Percentiles rank a stretch among this genome's conserved stretches.
These are phyloP conservation scores for Melanotaenia parkinsoni DNA, from an alignment of 2,797 vertebrate genomes.

Conservation along the genomic window DNA sequence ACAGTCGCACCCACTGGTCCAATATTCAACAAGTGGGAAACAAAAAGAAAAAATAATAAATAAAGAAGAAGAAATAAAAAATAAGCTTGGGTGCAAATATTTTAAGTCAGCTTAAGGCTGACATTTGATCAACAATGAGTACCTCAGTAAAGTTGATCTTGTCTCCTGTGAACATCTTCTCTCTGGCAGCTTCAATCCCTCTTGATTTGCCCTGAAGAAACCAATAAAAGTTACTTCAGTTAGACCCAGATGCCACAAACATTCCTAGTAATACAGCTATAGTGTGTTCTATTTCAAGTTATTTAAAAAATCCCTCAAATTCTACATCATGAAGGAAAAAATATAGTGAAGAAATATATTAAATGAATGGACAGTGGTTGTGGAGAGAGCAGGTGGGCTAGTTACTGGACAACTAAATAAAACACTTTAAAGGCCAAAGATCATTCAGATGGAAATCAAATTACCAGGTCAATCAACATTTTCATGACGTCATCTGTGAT, in stretches of 20 bases:
- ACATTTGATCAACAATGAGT: constrained; percentile 17
- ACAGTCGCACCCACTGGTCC: neutral
- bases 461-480: constrained; percentile 93
- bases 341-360: neutral
- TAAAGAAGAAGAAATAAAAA: no score
- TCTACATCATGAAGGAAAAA: neutral
- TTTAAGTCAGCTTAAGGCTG: constrained; percentile 12
- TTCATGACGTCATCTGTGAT: constrained; percentile 92
- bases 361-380: neutral
- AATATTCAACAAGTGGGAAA: neutral
- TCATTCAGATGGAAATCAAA: constrained; percentile 1
- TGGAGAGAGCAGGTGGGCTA: neutral
- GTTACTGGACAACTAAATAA: neutral
- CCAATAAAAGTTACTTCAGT: neutral
- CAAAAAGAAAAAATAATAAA: no score
- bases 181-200: constrained; percentile 89
- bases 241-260: neutral
- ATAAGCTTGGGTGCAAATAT: neutral
- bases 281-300: neutral
- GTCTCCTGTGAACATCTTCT: constrained; percentile 92
- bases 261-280: neutral
- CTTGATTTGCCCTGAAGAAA: constrained; percentile 89
- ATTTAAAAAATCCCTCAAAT: neutral
- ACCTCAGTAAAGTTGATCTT: constrained; percentile 99
- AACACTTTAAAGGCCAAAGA: neutral